Percentiles rank a stretch among this genome's conserved stretches.
Conservation (phyloP, 2,113 vertebrate genomes). For the Etheostoma cragini region DNA sequence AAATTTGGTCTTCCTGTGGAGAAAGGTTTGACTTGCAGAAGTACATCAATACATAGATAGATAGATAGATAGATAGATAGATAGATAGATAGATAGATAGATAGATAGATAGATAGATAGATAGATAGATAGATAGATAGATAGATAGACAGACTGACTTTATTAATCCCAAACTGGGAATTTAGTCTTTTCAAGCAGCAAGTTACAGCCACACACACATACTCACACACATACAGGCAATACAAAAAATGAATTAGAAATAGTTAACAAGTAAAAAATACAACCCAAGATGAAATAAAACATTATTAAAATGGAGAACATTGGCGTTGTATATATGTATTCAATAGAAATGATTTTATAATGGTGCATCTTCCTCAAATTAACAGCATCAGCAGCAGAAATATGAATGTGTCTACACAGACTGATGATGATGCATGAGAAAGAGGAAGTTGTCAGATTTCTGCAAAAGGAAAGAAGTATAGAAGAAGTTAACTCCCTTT, state of each 20-base stretch:
- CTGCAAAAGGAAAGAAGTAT: neutral
- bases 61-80: no score
- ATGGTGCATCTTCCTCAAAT: neutral
- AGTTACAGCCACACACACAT: no score
- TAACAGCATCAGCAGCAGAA: neutral
- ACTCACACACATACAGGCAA: no score
- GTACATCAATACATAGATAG: neutral
- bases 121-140: no score
- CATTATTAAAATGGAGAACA: neutral
- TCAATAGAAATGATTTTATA: neutral
- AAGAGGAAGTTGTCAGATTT: slow-evolving; percentile 38
- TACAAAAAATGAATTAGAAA: no score
- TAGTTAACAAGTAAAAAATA: neutral
- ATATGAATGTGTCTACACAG: neutral
- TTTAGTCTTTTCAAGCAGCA: no score
- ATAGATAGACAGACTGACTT: no score
- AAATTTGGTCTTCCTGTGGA: neutral
- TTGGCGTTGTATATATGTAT: neutral
- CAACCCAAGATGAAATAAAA: no score
- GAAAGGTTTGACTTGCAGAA: neutral
- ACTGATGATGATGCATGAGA: neutral
- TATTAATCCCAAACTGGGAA: no score
- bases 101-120: no score
- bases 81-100: no score
- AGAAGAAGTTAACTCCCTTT: neutral